These are phyloP conservation scores for Trichonephila clavipes DNA, from an alignment of 1,140 invertebrate species.

Conservation along the genomic window DNA sequence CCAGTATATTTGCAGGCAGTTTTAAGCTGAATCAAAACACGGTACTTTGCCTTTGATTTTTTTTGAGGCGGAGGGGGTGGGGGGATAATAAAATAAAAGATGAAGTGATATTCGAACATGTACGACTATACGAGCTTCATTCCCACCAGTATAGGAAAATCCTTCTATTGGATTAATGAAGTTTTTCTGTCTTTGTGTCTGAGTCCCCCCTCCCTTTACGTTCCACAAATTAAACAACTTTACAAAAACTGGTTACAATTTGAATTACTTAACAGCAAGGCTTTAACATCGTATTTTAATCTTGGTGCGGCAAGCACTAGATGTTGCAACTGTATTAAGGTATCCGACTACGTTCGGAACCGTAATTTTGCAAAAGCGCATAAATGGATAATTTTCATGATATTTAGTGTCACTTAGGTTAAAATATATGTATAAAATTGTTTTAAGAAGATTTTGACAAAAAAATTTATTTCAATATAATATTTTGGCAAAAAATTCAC, in stretches of 20 bases:
- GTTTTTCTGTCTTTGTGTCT: background rate
- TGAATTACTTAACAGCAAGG: background rate
- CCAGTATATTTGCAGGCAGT: background rate
- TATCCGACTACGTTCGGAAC: no score
- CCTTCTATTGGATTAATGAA: constrained; percentile 9
- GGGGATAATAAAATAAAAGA: background rate
- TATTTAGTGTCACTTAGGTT: no score
- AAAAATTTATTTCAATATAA: no score
- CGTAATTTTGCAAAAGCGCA: no score
- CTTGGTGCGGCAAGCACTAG: background rate
- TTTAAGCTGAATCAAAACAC: background rate
- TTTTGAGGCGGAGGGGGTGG: no score
- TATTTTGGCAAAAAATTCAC: no score
- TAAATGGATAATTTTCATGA: no score
- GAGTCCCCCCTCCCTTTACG: background rate
- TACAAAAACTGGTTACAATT: background rate
- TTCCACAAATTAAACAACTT: background rate
- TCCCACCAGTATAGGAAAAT: constrained; percentile 6
- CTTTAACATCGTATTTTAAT: background rate
- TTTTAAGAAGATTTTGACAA: no score
- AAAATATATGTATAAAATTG: no score
- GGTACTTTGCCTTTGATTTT: background rate
- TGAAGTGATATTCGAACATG: background rate
- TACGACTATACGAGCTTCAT: background rate
- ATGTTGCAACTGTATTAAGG: background rate